Evolutionary conservation across 2,113 vertebrate species (phyloP).

Genomic region (Arenaria interpres): DNA sequence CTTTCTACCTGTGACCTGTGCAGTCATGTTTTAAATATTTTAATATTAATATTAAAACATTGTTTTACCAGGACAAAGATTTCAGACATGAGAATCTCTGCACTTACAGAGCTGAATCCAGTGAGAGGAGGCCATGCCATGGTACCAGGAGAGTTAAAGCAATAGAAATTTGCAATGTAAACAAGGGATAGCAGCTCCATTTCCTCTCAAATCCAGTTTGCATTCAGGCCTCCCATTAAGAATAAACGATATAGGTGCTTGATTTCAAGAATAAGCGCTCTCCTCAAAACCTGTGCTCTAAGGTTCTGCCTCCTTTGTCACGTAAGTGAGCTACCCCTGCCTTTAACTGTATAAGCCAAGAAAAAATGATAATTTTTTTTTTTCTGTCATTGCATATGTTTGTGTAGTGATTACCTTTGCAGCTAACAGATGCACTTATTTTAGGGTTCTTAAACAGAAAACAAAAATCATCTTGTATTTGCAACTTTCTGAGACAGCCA

Average conservation of each 20-base stretch:
- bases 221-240: neutral
- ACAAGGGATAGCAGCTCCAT: neutral
- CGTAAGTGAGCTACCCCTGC: neutral
- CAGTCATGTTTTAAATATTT: neutral
- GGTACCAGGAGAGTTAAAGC: neutral
- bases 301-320: neutral
- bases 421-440: neutral
- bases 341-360: neutral
- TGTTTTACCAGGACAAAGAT: neutral
- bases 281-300: neutral
- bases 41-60: neutral
- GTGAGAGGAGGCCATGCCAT: neutral
- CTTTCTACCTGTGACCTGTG: neutral
- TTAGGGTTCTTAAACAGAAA: neutral
- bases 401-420: neutral
- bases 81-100: neutral
- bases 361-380: neutral
- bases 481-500: neutral
- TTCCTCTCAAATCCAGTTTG: neutral
- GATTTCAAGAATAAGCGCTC: neutral
- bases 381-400: neutral
- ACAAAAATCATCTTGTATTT: neutral
- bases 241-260: neutral
- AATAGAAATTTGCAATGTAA: neutral
- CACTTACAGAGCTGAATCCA: neutral